phyloP scores from a whole-genome alignment of 2,888 invertebrate genomes.

The Carterocephalus palaemon region DNA sequence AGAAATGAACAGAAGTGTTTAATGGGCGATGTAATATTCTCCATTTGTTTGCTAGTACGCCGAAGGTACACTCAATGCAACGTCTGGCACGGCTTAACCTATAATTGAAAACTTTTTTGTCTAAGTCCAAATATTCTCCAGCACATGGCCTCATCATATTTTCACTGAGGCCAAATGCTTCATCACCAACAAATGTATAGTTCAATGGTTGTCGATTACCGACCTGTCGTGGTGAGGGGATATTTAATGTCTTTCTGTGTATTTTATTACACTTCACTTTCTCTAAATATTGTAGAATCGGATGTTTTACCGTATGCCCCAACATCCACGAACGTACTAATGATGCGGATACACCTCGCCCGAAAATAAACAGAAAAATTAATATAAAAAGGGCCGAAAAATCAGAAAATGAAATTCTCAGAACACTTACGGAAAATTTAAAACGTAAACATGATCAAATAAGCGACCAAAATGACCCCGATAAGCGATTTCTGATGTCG shows the following conservation, averaged over 20 bases:
- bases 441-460: constrained; percentile 36
- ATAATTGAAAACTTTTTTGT: constrained; percentile 24
- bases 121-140: constrained; percentile 16
- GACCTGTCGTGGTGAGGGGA: constrained; percentile 12
- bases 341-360: constrained; percentile 37
- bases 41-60: constrained; percentile 27
- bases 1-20: constrained; percentile 30
- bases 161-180: constrained; percentile 24
- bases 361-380: constrained; percentile 36
- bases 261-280: constrained; percentile 32
- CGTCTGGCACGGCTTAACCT: constrained; percentile 26
- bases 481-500: constrained; percentile 34
- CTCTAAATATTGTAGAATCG: constrained; percentile 29
- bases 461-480: constrained; percentile 32
- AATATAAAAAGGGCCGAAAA: constrained; percentile 31
- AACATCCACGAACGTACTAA: constrained; percentile 33
- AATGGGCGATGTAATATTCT: constrained; percentile 29
- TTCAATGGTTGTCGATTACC: not conserved
- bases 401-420: constrained; percentile 36
- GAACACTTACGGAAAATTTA: constrained; percentile 34
- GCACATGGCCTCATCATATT: constrained; percentile 22
- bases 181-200: constrained; percentile 26
- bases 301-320: constrained; percentile 28
- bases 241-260: constrained; percentile 22
- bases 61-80: constrained; percentile 26